These are phyloP conservation scores for Cataglyphis albicans DNA, from an alignment of 2,888 invertebrate genomes.

Conservation along the genomic window DNA sequence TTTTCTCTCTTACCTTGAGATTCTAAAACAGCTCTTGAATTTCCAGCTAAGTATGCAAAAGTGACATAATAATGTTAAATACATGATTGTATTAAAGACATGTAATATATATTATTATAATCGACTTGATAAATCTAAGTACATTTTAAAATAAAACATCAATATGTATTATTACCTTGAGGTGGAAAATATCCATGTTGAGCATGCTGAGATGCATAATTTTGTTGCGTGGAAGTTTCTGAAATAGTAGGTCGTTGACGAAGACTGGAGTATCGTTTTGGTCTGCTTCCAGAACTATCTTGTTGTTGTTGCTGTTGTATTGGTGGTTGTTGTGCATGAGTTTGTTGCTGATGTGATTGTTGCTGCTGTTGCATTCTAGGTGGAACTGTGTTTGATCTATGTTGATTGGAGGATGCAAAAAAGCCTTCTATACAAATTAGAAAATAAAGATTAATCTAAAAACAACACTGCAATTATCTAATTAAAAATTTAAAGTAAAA, in stretches of 20 bases:
- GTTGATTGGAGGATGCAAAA: slow-evolving; percentile 82
- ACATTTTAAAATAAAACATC: not conserved
- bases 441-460: slow-evolving; percentile 39
- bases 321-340: slow-evolving; percentile 82
- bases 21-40: slow-evolving; percentile 84
- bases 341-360: slow-evolving; percentile 83
- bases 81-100: slow-evolving; percentile 39
- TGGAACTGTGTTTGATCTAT: slow-evolving; percentile 79
- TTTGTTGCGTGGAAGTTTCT: slow-evolving; percentile 80
- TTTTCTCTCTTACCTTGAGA: slow-evolving; percentile 82
- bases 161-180: slow-evolving; percentile 79
- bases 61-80: slow-evolving; percentile 69
- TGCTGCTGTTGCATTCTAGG: slow-evolving; percentile 84
- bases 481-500: not conserved
- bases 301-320: slow-evolving; percentile 79
- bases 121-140: not conserved
- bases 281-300: slow-evolving; percentile 86
- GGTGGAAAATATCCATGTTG: slow-evolving; percentile 84
- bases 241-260: slow-evolving; percentile 87
- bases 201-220: slow-evolving; percentile 80
- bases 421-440: slow-evolving; percentile 80
- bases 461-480: not conserved
- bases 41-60: slow-evolving; percentile 83
- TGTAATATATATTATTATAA: slow-evolving; percentile 15
- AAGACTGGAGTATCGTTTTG: slow-evolving; percentile 90